phyloP scores from a whole-genome alignment of 1,140 invertebrate species.

The Diploscapter pachys region DNA sequence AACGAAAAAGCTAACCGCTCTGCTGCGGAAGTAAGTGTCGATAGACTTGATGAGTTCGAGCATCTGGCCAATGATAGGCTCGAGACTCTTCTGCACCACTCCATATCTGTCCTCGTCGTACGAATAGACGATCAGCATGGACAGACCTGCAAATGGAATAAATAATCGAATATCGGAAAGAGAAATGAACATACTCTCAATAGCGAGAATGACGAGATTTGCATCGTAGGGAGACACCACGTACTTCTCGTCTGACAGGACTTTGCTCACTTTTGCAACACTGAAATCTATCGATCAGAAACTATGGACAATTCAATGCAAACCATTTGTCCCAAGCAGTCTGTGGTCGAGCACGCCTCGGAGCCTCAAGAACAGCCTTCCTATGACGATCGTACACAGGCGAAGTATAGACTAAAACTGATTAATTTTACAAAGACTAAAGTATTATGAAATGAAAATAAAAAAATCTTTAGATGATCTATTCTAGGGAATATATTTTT shows the following conservation, averaged over 20 bases:
- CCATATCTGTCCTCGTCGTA: slow-evolving; percentile 72
- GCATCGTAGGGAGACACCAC: slow-evolving; percentile 22
- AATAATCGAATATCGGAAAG: background rate
- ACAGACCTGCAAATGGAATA: background rate
- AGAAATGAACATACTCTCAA: slow-evolving; percentile 6
- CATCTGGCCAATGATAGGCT: slow-evolving; percentile 68
- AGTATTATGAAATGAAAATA: background rate
- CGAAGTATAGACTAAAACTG: slow-evolving; percentile 3
- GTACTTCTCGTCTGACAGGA: slow-evolving; percentile 6
- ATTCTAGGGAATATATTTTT: too few species aligned
- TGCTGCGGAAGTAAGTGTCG: slow-evolving; percentile 30
- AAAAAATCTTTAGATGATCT: too few species aligned
- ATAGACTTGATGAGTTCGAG: slow-evolving; percentile 67
- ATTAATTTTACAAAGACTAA: background rate
- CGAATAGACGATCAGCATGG: slow-evolving; percentile 27
- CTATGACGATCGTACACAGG: background rate
- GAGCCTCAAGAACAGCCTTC: slow-evolving; percentile 1
- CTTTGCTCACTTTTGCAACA: background rate
- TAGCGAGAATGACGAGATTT: slow-evolving; percentile 8
- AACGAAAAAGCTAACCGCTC: slow-evolving; percentile 25
- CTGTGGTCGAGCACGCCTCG: background rate
- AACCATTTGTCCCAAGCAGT: slow-evolving; percentile 14
- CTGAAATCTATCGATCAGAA: background rate
- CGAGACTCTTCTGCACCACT: slow-evolving; percentile 74
- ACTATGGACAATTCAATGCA: background rate